Evolutionary conservation across 2,888 invertebrate species (phyloP).

Genomic region (Tortricodes alternella): DNA sequence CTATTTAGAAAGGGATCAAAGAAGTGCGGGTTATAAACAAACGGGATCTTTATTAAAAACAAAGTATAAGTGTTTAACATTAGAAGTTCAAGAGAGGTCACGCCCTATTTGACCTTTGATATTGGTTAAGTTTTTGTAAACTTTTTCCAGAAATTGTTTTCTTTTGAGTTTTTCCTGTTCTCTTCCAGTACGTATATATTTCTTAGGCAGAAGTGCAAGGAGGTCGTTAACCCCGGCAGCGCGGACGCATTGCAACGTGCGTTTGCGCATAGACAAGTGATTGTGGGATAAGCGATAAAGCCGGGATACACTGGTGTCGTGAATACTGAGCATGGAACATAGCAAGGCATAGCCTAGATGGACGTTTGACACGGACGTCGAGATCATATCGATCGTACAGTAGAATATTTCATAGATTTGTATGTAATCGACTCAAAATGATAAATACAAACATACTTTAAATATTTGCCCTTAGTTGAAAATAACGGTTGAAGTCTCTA

Average conservation of each 20-base stretch:
- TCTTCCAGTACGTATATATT: constrained; percentile 49
- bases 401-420: constrained; percentile 3
- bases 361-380: constrained; percentile 9
- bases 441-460: background rate
- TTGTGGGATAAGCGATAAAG: constrained; percentile 66
- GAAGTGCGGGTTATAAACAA: constrained; percentile 13
- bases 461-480: too few relatives aligned
- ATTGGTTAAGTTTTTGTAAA: background rate
- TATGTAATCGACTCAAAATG: background rate
- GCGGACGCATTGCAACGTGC: constrained; percentile 56
- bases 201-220: constrained; percentile 40
- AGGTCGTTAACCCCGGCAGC: constrained; percentile 70
- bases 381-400: constrained; percentile 24
- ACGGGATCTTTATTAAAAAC: constrained; percentile 19
- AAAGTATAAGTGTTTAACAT: background rate
- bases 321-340: constrained; percentile 26
- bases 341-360: constrained; percentile 2
- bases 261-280: constrained; percentile 61
- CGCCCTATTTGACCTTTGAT: constrained; percentile 6
- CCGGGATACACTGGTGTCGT: constrained; percentile 37
- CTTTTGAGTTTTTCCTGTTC: constrained; percentile 22
- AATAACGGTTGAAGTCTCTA: too few relatives aligned
- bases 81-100: constrained; percentile 8
- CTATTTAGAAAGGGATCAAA: constrained; percentile 22
- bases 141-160: background rate